These are phyloP conservation scores for Saguinus oedipus DNA, from an alignment of 2,797 vertebrate genomes.

Conservation along the genomic window DNA sequence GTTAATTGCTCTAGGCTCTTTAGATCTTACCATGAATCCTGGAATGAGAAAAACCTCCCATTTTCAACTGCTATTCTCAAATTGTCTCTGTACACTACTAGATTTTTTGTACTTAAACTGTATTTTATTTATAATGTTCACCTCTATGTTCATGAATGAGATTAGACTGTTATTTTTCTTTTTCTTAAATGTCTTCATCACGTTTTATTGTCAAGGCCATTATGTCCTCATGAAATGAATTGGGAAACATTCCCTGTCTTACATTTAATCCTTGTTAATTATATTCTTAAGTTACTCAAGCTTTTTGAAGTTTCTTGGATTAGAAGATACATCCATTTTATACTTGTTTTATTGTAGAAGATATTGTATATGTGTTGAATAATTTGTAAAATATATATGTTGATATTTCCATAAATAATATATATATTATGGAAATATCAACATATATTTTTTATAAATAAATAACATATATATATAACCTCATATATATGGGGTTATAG, in stretches of 20 bases:
- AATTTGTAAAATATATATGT: background rate
- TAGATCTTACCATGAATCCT: background rate
- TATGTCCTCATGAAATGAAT: background rate
- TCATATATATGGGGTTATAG: background rate
- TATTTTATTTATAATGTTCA: background rate
- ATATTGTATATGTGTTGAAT: background rate
- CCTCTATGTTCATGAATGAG: background rate
- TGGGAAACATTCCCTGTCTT: background rate
- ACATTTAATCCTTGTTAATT: background rate
- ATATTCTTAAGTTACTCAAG: background rate
- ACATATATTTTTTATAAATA: too few species aligned
- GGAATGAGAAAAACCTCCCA: too few species aligned
- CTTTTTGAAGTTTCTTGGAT: slow-evolving; percentile 34
- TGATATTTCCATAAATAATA: background rate
- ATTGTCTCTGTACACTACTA: background rate
- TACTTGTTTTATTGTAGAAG: background rate
- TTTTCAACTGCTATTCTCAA: too few species aligned
- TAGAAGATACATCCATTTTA: background rate
- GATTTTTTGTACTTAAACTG: slow-evolving; percentile 16
- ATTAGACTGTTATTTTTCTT: background rate
- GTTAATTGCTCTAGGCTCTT: background rate
- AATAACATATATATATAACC: too few species aligned
- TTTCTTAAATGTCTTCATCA: background rate
- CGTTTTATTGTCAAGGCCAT: background rate
- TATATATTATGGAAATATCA: background rate